Conservation (phyloP, 2,113 vertebrate species). For the Silurus meridionalis region DNA sequence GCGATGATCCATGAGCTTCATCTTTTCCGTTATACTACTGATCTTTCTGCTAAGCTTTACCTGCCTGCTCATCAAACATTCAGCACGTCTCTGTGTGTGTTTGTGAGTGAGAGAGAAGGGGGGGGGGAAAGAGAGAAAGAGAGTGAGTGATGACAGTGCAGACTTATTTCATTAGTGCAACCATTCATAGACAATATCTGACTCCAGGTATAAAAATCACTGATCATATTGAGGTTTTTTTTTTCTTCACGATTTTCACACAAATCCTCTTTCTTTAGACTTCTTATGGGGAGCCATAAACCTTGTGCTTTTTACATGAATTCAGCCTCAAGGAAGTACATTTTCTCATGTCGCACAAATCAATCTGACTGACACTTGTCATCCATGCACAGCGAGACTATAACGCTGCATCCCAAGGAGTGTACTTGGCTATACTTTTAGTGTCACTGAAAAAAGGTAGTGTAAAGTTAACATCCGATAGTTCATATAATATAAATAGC, state of each 20-base stretch:
- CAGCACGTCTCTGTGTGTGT: neutral
- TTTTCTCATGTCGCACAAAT: neutral
- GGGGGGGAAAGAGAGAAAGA: no score
- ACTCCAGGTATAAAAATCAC: conserved; percentile 23
- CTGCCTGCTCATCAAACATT: conserved; percentile 39
- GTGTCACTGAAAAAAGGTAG: neutral
- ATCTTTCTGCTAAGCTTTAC: conserved; percentile 35
- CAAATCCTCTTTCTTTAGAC: neutral
- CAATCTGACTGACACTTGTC: neutral
- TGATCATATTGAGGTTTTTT: neutral
- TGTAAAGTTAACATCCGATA: neutral
- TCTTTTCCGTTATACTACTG: conserved; percentile 29
- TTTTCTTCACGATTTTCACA: neutral
- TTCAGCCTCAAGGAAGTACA: neutral
- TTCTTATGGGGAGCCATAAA: neutral
- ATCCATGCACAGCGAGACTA: neutral
- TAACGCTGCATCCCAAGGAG: no score
- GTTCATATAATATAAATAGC: neutral
- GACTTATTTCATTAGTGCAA: conserved; percentile 30
- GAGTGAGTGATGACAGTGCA: conserved; percentile 40
- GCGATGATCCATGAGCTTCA: conserved; percentile 34
- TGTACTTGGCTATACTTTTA: neutral
- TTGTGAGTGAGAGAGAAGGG: neutral
- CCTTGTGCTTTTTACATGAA: neutral
- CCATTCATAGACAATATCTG: conserved; percentile 16